phyloP scores from a whole-genome alignment of 2,113 vertebrate genomes.

The Puntigrus tetrazona region DNA sequence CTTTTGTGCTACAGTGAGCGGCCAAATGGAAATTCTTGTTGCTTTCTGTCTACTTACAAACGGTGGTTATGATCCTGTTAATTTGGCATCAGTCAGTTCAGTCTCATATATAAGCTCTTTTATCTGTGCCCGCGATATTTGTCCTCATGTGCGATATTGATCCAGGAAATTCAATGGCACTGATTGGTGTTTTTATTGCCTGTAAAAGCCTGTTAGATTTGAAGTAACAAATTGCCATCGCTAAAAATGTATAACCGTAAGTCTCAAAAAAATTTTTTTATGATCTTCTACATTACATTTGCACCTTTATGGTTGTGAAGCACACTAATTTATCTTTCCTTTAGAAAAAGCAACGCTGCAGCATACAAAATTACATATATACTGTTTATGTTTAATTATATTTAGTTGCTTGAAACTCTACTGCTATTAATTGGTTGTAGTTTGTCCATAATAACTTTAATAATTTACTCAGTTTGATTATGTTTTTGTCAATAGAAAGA shows the following conservation, averaged over 20 bases:
- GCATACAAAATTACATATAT: not conserved
- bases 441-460: not conserved
- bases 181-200: not conserved
- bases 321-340: not conserved
- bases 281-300: not conserved
- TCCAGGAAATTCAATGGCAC: not conserved
- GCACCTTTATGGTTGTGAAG: not conserved
- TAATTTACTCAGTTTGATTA: not conserved
- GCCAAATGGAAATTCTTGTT: constrained; percentile 41
- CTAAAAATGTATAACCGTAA: not conserved
- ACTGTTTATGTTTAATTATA: not conserved
- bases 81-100: not conserved
- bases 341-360: not conserved
- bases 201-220: not conserved
- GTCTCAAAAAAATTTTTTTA: not conserved
- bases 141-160: not conserved
- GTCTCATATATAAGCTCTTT: not conserved
- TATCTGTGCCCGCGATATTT: not conserved
- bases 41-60: not conserved
- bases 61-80: constrained; percentile 49
- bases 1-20: constrained; percentile 75
- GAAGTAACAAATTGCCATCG: not conserved
- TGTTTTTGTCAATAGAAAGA: not conserved
- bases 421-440: not conserved
- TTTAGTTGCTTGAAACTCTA: not conserved